Percentiles rank a stretch among this genome's conserved stretches.
Conservation (phyloP, 2,797 vertebrate genomes). For the Rhincodon typus region DNA sequence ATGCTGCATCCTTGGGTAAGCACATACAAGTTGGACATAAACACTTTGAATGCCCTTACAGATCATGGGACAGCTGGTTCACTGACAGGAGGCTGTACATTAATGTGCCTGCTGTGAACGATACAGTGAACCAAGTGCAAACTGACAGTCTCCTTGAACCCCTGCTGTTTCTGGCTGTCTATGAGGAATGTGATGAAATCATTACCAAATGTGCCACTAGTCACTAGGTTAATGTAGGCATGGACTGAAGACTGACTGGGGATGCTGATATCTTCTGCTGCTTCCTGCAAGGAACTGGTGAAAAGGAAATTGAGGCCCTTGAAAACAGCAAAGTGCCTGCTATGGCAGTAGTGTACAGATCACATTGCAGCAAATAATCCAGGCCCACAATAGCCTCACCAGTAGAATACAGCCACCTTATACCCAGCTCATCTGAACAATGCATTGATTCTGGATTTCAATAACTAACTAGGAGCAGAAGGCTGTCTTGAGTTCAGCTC, state of each 20-base stretch:
- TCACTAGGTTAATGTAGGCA: background rate
- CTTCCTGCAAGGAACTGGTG: background rate
- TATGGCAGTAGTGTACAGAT: background rate
- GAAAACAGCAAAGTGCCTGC: background rate
- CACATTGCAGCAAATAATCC: background rate
- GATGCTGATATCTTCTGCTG: background rate
- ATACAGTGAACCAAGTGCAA: background rate
- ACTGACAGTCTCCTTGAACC: background rate
- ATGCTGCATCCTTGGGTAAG: background rate
- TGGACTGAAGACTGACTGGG: background rate
- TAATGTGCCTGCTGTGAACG: background rate
- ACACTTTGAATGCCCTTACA: background rate
- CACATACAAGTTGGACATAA: background rate
- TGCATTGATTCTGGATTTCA: background rate
- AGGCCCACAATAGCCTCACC: background rate
- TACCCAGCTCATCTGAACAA: background rate
- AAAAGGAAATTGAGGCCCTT: background rate
- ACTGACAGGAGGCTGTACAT: background rate
- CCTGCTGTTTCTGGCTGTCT: background rate
- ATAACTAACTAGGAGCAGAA: background rate
- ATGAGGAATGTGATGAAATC: background rate
- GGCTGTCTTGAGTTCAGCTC: background rate
- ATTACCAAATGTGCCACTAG: background rate
- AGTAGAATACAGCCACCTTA: background rate
- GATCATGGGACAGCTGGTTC: background rate